Conservation (phyloP, 2,888 invertebrate genomes). For the Ptilodon capucinus region DNA sequence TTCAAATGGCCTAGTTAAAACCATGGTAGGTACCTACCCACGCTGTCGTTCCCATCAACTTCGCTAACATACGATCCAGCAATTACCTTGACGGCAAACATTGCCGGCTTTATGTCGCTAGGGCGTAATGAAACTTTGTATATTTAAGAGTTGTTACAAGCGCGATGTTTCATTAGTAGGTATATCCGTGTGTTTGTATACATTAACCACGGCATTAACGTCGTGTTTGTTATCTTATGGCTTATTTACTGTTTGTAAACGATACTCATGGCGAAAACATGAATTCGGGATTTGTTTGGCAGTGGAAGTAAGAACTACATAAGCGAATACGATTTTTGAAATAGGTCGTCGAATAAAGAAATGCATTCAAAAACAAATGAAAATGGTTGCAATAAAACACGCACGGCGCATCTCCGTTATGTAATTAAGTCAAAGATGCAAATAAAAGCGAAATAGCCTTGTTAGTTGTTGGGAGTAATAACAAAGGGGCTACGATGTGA, state of each 20-base stretch:
- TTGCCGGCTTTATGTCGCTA: slow-evolving; percentile 39
- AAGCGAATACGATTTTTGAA: no score
- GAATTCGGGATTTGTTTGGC: background rate
- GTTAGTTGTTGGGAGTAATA: slow-evolving; percentile 25
- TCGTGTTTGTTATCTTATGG: slow-evolving; percentile 40
- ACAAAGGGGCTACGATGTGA: slow-evolving; percentile 34
- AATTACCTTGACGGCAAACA: slow-evolving; percentile 55
- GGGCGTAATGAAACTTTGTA: slow-evolving; percentile 37
- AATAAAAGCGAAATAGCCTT: slow-evolving; percentile 23
- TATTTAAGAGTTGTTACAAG: slow-evolving; percentile 45
- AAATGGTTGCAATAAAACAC: no score
- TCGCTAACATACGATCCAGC: slow-evolving; percentile 51
- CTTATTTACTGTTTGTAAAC: slow-evolving; percentile 41
- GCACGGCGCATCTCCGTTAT: no score
- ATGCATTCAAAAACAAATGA: no score
- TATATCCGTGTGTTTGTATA: slow-evolving; percentile 41
- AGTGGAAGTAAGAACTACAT: no score
- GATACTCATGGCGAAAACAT: slow-evolving; percentile 12
- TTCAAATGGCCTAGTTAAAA: background rate
- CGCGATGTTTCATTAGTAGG: slow-evolving; percentile 43
- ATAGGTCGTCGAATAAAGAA: no score
- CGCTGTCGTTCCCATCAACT: background rate
- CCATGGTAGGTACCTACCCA: background rate
- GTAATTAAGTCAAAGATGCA: slow-evolving; percentile 20
- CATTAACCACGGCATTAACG: slow-evolving; percentile 39